These are phyloP conservation scores for Chironomus tepperi DNA, from an alignment of 1,140 invertebrate genomes.

Conservation along the genomic window DNA sequence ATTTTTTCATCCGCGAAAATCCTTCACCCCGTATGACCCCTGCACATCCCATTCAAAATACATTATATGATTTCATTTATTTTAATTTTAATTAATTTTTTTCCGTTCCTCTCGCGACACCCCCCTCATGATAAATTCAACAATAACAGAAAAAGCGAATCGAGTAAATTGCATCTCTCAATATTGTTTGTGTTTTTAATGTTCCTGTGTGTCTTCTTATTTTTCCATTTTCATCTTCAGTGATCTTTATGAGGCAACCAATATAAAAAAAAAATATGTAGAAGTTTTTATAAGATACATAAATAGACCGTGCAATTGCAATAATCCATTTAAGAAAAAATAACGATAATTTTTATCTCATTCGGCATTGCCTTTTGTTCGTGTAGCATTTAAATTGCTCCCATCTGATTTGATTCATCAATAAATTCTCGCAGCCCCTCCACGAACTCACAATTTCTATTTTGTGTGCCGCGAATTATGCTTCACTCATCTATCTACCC, in stretches of 20 bases:
- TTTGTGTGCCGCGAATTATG: neutral
- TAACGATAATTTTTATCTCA: conserved; percentile 23
- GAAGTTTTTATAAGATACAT: neutral
- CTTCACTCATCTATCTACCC: neutral
- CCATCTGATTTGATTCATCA: conserved; percentile 22
- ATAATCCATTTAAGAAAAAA: conserved; percentile 21
- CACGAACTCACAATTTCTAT: neutral
- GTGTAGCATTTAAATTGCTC: conserved; percentile 14
- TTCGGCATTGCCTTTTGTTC: conserved; percentile 14
- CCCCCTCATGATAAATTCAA: neutral
- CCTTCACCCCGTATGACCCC: too few species aligned
- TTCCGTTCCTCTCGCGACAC: neutral
- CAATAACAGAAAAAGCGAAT: too few species aligned
- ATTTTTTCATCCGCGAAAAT: too few species aligned
- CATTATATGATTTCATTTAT: neutral
- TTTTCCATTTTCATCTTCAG: neutral
- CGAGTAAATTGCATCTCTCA: neutral
- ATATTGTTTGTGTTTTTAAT: conserved; percentile 9
- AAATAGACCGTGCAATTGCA: conserved; percentile 23
- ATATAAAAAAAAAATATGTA: neutral
- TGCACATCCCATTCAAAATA: too few species aligned
- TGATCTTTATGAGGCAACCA: neutral
- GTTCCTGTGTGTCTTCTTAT: neutral
- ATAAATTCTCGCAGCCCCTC: conserved; percentile 14
- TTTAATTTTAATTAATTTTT: conserved; percentile 15